Base-by-base conservation (phyloP, 2,113 vertebrate species). In the Podarcis raffonei region DNA sequence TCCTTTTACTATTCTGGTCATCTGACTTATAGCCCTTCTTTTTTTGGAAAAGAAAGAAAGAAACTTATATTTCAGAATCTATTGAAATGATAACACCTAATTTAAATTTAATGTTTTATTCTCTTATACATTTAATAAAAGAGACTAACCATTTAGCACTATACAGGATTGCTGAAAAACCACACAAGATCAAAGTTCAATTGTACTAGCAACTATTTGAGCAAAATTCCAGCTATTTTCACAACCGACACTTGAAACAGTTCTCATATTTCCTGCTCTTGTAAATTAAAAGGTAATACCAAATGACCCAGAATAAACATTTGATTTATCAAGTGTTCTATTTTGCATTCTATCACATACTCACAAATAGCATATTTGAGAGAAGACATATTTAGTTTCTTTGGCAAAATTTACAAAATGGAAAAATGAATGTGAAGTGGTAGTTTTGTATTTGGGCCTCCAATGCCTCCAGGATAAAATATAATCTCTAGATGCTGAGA, bases 101-200 rank as follows among this genome's bases (percentile, higher is more conserved):
- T 84, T 71, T 89, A 90, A 66, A 12, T 84, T 71, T 89, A 90
- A 66, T 88, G 9, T 20, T 85, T 87, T 87, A 77, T 20, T 35
- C 15, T 35, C 3, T 32, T 77, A 85, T 8, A 23, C 86, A 84
- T 65, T 11, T 3, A 20, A 90, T 22, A 42, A 89, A 72, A 83
- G 1, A 71, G 82, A 48, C 12, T 4, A 78, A 35, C 42, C 74
- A 68, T 83, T 83, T 85, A 90, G 62, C 0, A 0, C 22, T 42
- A 0, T 4, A 37, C 2, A 0, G 74, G 39, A 90, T 91, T 39
- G 6, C 16, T 68, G 74, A 0, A 57, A 48, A 75, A 68, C 4
- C 12, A 66, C 69, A n/a, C 22, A 11, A 89, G 53, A 87, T 32
- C 48, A 72, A 48, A 48, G 48, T 22, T 48, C 12, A 0, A 0